A percentile compares a stretch with the other conserved stretches of the same genome.
phyloP scores from a whole-genome alignment of 2,888 invertebrate species.

The Panopea generosa region DNA sequence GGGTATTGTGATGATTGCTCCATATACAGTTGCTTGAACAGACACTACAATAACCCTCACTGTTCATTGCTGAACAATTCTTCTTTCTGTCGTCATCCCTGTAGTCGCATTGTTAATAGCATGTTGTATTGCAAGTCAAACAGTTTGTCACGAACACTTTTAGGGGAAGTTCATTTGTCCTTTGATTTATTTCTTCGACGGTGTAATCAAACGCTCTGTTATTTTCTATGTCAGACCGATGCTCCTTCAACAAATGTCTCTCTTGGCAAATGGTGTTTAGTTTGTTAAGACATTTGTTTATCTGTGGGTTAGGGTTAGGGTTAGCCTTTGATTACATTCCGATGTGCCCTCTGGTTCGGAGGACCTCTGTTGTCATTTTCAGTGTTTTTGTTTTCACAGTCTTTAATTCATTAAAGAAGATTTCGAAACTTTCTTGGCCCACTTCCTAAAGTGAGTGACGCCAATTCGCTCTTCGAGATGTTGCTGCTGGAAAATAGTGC shows the following conservation, averaged over 20 bases:
- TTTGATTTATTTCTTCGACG: conserved; percentile 34
- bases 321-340: conserved; percentile 39
- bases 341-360: conserved; percentile 52
- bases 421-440: conserved; percentile 55
- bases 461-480: conserved; percentile 14
- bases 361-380: conserved; percentile 58
- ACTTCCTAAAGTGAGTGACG: conserved; percentile 62
- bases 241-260: conserved; percentile 32
- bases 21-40: conserved; percentile 10
- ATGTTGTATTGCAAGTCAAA: conserved; percentile 45
- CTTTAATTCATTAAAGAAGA: conserved; percentile 48
- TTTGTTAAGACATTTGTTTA: conserved; percentile 37
- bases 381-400: conserved; percentile 55
- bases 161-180: conserved; percentile 26
- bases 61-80: conserved; percentile 51
- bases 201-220: conserved; percentile 51
- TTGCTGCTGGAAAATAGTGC: conserved; percentile 54
- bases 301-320: conserved; percentile 29
- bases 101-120: conserved; percentile 44
- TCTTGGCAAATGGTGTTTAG: conserved; percentile 33
- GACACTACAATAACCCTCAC: conserved; percentile 34
- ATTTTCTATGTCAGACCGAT: conserved; percentile 35
- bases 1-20: too few relatives aligned
- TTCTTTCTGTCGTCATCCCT: conserved; percentile 65
- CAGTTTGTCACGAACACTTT: conserved; percentile 56